Conservation (phyloP, 2,113 vertebrate species). For the Columba livia region DNA sequence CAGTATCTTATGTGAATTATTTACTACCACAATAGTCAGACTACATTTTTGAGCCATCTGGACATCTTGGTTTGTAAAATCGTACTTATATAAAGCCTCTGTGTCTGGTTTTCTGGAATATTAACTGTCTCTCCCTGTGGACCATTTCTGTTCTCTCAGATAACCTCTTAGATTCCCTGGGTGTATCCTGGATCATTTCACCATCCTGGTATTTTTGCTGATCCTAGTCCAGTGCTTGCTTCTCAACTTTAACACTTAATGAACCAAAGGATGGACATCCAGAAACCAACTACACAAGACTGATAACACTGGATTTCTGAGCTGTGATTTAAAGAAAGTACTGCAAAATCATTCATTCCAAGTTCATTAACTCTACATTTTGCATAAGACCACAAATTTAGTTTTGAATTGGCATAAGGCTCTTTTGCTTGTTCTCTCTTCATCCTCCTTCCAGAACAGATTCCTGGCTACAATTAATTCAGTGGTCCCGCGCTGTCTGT, state of each 20-base stretch:
- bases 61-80: background rate
- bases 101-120: background rate
- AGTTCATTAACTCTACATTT: background rate
- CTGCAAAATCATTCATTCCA: background rate
- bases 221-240: background rate
- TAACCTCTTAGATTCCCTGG: background rate
- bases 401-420: background rate
- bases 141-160: background rate
- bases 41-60: background rate
- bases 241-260: background rate
- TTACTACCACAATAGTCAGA: background rate
- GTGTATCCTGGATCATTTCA: background rate
- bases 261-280: background rate
- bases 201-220: background rate
- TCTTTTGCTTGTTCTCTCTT: background rate
- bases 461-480: background rate
- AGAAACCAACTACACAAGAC: background rate
- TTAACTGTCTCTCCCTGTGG: background rate
- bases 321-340: background rate
- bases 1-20: background rate
- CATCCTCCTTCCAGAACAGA: background rate
- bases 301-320: background rate
- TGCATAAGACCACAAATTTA: slow-evolving; percentile 16
- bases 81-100: background rate
- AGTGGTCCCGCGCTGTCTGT: background rate